Percentiles rank a stretch among this genome's conserved stretches.
Evolutionary conservation across 2,888 invertebrate species (phyloP).

Genomic region (Cyclophora punctaria): DNA sequence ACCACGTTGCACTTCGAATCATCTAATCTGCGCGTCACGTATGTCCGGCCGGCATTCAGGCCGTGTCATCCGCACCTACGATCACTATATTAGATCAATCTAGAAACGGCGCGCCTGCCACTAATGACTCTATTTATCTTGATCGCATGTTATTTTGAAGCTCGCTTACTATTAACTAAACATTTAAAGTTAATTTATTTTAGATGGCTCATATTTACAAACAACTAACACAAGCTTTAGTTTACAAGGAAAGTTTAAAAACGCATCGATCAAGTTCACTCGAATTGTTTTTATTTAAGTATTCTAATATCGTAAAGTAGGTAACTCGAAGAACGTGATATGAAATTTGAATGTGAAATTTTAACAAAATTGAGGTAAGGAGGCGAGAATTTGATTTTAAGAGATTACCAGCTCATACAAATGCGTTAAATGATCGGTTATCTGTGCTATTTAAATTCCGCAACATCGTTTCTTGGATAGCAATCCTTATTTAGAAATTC

Average conservation of each 20-base stretch:
- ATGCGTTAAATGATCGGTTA: slow-evolving; percentile 18
- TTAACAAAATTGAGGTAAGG: slow-evolving; percentile 27
- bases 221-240: background rate
- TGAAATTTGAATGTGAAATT: slow-evolving; percentile 27
- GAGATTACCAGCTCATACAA: slow-evolving; percentile 25
- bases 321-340: slow-evolving; percentile 22
- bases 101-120: background rate
- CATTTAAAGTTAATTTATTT: no score
- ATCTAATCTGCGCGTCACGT: slow-evolving; percentile 61
- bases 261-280: no score
- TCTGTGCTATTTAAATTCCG: background rate
- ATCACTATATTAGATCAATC: slow-evolving; percentile 3
- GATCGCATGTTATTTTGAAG: no score
- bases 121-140: no score
- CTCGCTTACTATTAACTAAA: no score
- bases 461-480: no score
- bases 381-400: slow-evolving; percentile 29
- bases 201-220: background rate
- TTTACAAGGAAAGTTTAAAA: background rate
- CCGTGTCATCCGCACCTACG: slow-evolving; percentile 8
- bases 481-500: no score
- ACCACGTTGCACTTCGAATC: slow-evolving; percentile 52
- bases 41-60: slow-evolving; percentile 23
- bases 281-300: background rate
- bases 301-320: slow-evolving; percentile 1